Conservation (phyloP, 2,113 vertebrate genomes). For the Tichodroma muraria region DNA sequence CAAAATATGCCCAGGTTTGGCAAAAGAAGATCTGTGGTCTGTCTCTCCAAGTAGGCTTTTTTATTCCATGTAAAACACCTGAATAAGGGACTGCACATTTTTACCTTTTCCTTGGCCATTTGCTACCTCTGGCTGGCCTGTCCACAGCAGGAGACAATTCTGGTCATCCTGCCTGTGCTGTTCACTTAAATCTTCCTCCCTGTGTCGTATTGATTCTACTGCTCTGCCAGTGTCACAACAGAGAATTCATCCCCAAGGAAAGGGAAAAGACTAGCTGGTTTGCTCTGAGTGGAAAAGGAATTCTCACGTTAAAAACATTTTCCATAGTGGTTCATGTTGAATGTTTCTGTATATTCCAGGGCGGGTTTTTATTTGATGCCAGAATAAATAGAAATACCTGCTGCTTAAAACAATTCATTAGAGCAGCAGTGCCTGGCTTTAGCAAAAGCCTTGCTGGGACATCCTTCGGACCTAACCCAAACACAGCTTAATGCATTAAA, state of each 20-base stretch:
- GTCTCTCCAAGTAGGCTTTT: neutral
- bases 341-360: constrained; percentile 64
- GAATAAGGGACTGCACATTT: neutral
- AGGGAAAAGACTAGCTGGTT: constrained; percentile 15
- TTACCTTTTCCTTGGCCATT: neutral
- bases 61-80: neutral
- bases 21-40: neutral
- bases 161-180: neutral
- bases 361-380: constrained; percentile 58
- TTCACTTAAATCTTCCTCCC: neutral
- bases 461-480: neutral
- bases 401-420: constrained; percentile 61
- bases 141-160: neutral
- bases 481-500: neutral
- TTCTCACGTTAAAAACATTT: constrained; percentile 61
- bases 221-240: neutral
- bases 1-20: neutral
- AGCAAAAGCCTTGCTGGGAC: constrained; percentile 29
- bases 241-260: constrained; percentile 28
- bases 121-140: neutral
- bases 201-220: neutral
- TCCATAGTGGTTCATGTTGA: constrained; percentile 50
- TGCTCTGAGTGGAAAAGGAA: constrained; percentile 54
- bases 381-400: constrained; percentile 67
- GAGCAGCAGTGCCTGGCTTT: constrained; percentile 32